These are phyloP conservation scores for Tachina lurida DNA, from an alignment of 2,888 invertebrate genomes.

Conservation along the genomic window DNA sequence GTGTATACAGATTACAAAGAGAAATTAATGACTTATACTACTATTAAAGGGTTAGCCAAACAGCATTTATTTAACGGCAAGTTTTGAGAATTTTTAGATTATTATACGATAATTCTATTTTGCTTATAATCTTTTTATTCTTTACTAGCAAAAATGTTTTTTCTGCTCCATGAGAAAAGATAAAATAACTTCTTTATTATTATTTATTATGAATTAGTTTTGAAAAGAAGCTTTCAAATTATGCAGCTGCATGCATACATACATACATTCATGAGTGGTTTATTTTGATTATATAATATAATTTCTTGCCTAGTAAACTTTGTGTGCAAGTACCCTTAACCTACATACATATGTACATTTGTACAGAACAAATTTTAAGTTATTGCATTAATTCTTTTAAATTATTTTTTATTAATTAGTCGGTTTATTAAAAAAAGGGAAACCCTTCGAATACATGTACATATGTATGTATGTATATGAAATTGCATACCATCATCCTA, in stretches of 20 bases:
- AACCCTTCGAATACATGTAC: constrained; percentile 6
- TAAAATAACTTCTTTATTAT: too few relatives aligned
- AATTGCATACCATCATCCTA: constrained; percentile 51
- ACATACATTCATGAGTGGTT: too few relatives aligned
- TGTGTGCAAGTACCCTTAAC: neutral
- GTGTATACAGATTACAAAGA: constrained; percentile 10
- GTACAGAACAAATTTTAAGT: neutral
- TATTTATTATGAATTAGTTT: too few relatives aligned
- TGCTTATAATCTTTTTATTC: too few relatives aligned
- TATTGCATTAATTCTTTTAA: too few relatives aligned
- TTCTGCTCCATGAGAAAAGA: too few relatives aligned
- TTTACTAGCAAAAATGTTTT: too few relatives aligned
- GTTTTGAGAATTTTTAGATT: neutral
- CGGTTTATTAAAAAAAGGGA: neutral
- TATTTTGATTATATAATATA: neutral
- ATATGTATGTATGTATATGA: neutral
- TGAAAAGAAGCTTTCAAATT: too few relatives aligned
- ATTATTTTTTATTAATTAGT: too few relatives aligned
- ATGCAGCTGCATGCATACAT: too few relatives aligned
- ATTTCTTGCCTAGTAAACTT: neutral
- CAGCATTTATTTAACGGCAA: neutral
- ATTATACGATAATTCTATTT: too few relatives aligned
- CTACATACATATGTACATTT: neutral
- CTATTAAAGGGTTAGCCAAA: neutral
- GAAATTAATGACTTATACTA: constrained; percentile 1